These are phyloP conservation scores for Acanthurus leucopareius DNA, from an alignment of 2,797 vertebrate genomes.

Conservation along the genomic window DNA sequence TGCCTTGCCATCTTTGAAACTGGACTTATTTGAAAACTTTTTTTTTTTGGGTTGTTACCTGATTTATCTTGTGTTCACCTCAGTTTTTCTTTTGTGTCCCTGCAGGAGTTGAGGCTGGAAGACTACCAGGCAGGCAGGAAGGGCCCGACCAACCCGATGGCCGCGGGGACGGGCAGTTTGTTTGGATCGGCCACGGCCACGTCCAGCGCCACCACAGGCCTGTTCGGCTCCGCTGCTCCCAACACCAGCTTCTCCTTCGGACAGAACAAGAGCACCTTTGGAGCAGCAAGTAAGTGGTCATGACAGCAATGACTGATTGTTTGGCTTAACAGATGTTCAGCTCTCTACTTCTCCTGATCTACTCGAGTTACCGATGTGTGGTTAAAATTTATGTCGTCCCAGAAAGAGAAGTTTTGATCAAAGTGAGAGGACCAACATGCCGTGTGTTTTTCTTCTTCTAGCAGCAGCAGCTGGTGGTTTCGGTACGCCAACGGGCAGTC, in stretches of 20 bases:
- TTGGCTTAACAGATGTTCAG: too few species aligned
- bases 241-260: constrained; percentile 93
- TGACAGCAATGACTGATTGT: not conserved
- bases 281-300: constrained; percentile 87
- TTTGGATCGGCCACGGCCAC: constrained; percentile 90
- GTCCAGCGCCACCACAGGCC: constrained; percentile 89
- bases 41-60: not conserved
- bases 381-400: too few species aligned
- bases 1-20: not conserved
- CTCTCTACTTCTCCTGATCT: too few species aligned
- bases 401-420: not conserved
- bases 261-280: constrained; percentile 92
- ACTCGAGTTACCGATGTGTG: too few species aligned
- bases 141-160: constrained; percentile 92
- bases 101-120: constrained; percentile 93
- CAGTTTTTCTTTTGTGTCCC: not conserved
- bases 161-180: constrained; percentile 83
- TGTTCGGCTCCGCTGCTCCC: constrained; percentile 91
- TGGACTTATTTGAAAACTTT: not conserved
- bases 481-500: constrained; percentile 86
- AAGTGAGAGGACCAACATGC: not conserved
- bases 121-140: constrained; percentile 97
- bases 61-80: not conserved
- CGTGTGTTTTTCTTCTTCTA: not conserved
- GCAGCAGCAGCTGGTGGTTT: constrained; percentile 83